These are phyloP conservation scores for Sebastes reedi DNA, from an alignment of 2,797 vertebrate species.

Conservation along the genomic window DNA sequence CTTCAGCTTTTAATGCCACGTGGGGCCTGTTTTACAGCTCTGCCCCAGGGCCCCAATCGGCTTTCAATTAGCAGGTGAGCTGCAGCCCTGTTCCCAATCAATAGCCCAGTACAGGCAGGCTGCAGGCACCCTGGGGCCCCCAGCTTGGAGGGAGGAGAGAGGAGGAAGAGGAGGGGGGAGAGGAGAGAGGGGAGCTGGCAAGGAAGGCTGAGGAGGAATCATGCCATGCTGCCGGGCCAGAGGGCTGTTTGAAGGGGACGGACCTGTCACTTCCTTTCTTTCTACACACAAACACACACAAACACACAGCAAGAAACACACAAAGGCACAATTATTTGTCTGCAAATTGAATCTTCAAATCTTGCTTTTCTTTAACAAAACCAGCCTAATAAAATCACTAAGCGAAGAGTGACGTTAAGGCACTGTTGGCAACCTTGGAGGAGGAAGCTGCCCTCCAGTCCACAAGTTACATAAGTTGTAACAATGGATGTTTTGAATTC, in stretches of 20 bases:
- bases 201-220: constrained; percentile 54
- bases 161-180: background rate
- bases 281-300: background rate
- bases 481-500: background rate
- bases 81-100: constrained; percentile 81
- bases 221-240: constrained; percentile 58
- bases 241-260: constrained; percentile 55
- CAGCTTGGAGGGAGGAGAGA: constrained; percentile 58
- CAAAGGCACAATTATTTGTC: background rate
- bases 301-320: background rate
- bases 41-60: constrained; percentile 80
- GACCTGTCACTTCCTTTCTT: constrained; percentile 54
- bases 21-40: constrained; percentile 81
- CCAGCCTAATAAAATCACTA: constrained; percentile 20
- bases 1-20: constrained; percentile 80
- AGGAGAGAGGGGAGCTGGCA: constrained; percentile 46
- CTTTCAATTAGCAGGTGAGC: constrained; percentile 87
- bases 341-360: constrained; percentile 17
- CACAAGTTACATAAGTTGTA: background rate
- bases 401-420: constrained; percentile 1
- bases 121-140: constrained; percentile 69
- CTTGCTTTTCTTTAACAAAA: constrained; percentile 12
- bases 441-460: constrained; percentile 2
- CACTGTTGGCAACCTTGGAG: constrained; percentile 11
- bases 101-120: constrained; percentile 76